These are phyloP conservation scores for Ictalurus punctatus DNA, from an alignment of 2,113 vertebrate species.

Conservation along the genomic window DNA sequence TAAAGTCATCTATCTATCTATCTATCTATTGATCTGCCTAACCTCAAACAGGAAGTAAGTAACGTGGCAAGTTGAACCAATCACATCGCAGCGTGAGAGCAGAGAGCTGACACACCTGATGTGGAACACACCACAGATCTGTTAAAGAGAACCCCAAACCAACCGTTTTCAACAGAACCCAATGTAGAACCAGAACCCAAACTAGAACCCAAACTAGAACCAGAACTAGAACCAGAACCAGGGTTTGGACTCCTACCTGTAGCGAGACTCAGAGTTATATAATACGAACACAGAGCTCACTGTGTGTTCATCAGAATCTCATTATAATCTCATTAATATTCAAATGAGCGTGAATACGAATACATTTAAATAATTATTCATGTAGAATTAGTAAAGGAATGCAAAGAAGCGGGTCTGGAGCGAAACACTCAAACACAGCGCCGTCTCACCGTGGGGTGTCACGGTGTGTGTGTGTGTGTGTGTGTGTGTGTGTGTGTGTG, in stretches of 20 bases:
- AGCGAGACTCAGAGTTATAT: background rate
- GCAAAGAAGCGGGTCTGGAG: background rate
- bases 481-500: constrained; percentile 11
- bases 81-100: background rate
- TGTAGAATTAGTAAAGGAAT: constrained; percentile 4
- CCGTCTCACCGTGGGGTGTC: constrained; percentile 10
- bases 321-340: constrained; percentile 9
- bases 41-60: background rate
- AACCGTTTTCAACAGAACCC: background rate
- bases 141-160: background rate
- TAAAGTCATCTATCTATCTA: no score
- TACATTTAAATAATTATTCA: background rate
- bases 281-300: background rate
- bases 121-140: background rate
- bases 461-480: constrained; percentile 13
- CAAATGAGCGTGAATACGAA: background rate
- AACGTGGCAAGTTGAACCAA: background rate
- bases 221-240: background rate
- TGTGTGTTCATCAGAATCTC: background rate
- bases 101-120: background rate
- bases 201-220: no score
- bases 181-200: no score
- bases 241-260: background rate
- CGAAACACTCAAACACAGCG: background rate
- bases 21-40: no score